A percentile compares a stretch with the other conserved stretches of the same genome.
Evolutionary conservation across 2,113 vertebrate species (phyloP).

Genomic region (Ginglymostoma cirratum): DNA sequence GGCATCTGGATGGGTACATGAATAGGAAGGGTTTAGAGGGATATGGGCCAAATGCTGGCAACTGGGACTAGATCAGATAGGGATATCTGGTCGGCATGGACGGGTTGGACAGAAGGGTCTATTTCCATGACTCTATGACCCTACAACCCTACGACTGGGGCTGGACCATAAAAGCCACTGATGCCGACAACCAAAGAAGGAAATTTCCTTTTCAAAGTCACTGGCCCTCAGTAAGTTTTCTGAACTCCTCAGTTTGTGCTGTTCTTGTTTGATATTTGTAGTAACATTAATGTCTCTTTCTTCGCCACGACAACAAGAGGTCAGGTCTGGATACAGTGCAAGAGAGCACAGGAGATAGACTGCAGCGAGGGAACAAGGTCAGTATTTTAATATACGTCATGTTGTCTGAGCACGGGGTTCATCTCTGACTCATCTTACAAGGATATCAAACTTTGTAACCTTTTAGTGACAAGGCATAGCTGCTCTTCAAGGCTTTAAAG

Average conservation of each 20-base stretch:
- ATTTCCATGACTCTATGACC: too few relatives aligned
- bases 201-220: too few relatives aligned
- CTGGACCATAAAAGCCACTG: too few relatives aligned
- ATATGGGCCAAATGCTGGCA: too few relatives aligned
- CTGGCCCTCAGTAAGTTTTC: not conserved
- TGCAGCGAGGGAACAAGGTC: not conserved
- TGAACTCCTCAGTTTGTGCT: not conserved
- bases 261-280: not conserved
- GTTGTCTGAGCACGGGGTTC: not conserved
- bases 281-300: not conserved
- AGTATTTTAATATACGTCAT: not conserved
- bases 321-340: not conserved
- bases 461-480: not conserved
- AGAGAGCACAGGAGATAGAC: not conserved
- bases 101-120: too few relatives aligned
- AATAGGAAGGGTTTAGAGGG: too few relatives aligned
- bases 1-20: too few relatives aligned
- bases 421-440: too few relatives aligned
- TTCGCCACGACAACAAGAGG: not conserved
- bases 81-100: too few relatives aligned
- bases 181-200: too few relatives aligned
- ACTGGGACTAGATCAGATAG: too few relatives aligned
- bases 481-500: not conserved
- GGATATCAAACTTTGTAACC: not conserved
- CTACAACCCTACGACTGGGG: too few relatives aligned